Conservation (phyloP, 2,888 invertebrate species). For the Cataglyphis cursor region DNA sequence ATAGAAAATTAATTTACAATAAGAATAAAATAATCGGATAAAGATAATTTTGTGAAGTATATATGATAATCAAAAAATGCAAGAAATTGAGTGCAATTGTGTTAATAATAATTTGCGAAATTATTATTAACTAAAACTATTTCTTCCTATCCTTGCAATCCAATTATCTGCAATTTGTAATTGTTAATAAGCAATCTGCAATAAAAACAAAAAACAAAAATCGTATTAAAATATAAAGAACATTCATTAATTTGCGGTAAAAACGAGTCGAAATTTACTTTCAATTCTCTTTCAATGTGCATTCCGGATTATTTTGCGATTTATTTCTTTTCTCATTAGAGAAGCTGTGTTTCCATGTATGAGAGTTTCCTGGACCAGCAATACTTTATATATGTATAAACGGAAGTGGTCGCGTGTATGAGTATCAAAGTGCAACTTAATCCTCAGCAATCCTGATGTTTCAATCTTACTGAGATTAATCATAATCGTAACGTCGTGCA, state of each 20-base stretch:
- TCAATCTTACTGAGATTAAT: slow-evolving; percentile 31
- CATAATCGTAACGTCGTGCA: slow-evolving; percentile 33
- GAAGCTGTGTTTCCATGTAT: slow-evolving; percentile 38
- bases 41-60: slow-evolving; percentile 26
- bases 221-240: background rate
- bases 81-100: slow-evolving; percentile 65
- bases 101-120: slow-evolving; percentile 52
- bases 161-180: slow-evolving; percentile 25
- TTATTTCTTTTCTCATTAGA: background rate
- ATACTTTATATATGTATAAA: slow-evolving; percentile 23
- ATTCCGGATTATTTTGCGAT: slow-evolving; percentile 10
- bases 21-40: background rate
- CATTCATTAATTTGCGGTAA: background rate
- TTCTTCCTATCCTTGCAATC: slow-evolving; percentile 30
- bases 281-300: background rate
- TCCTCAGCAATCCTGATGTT: slow-evolving; percentile 19
- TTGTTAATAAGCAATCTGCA: slow-evolving; percentile 23
- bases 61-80: slow-evolving; percentile 56
- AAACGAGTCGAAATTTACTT: slow-evolving; percentile 2
- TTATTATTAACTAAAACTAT: slow-evolving; percentile 30
- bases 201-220: background rate
- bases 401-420: slow-evolving; percentile 15
- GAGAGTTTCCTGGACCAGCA: slow-evolving; percentile 37
- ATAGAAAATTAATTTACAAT: background rate
- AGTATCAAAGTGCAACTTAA: slow-evolving; percentile 30